A percentile compares a stretch with the other conserved stretches of the same genome.
phyloP scores from a whole-genome alignment of 2,113 vertebrate species.

The Hassar affinis region DNA sequence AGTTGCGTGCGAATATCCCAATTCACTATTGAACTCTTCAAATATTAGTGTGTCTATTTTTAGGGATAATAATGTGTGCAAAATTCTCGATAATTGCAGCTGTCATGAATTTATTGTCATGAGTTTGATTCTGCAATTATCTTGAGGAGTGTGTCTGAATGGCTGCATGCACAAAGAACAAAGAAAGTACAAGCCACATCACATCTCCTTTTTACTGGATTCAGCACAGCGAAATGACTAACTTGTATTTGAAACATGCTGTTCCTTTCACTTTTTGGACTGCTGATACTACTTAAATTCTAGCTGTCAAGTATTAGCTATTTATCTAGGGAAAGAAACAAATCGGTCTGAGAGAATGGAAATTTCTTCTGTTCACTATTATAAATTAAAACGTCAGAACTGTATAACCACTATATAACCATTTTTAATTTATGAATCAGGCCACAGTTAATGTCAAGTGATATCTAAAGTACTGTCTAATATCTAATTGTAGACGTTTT shows the following conservation, averaged over 20 bases:
- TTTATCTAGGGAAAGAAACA: background rate
- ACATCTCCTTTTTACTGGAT: background rate
- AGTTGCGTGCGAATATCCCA: background rate
- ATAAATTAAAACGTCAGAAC: background rate
- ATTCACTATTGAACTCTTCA: background rate
- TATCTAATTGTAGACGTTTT: background rate
- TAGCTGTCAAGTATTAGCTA: background rate
- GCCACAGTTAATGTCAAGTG: background rate
- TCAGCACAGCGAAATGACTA: background rate
- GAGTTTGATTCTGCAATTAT: background rate
- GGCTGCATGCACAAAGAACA: background rate
- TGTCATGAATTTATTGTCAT: background rate
- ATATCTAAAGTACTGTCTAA: background rate
- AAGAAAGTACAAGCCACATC: constrained; percentile 26
- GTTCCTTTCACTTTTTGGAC: background rate
- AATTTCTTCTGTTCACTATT: background rate
- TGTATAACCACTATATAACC: background rate
- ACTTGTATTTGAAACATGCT: constrained; percentile 1
- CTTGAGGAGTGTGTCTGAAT: background rate
- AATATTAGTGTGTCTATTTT: background rate
- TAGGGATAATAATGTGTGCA: background rate
- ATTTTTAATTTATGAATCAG: background rate
- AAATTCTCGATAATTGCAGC: background rate
- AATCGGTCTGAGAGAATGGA: background rate
- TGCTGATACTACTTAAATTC: background rate